A percentile compares a stretch with the other conserved stretches of the same genome.
Evolutionary conservation across 2,113 vertebrate species (phyloP).

Genomic region (Agelaius tricolor): DNA sequence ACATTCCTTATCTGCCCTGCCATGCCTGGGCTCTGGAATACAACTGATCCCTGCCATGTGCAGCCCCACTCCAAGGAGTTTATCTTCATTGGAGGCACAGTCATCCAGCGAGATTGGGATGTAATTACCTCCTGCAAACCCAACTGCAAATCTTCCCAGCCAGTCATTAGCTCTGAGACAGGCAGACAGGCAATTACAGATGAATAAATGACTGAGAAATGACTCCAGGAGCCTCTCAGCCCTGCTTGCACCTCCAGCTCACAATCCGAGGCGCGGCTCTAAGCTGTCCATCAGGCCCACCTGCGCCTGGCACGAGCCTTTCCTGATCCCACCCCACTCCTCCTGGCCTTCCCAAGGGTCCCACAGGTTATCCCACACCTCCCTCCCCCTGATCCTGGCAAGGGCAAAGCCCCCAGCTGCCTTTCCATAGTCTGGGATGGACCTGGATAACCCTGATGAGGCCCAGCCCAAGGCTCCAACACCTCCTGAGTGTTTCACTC

Average conservation of each 20-base stretch:
- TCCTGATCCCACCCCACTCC: background rate
- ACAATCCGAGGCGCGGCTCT: background rate
- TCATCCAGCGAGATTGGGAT: slow-evolving; percentile 58
- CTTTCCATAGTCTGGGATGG: background rate
- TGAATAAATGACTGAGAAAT: slow-evolving; percentile 72
- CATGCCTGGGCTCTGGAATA: slow-evolving; percentile 63
- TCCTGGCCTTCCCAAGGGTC: background rate
- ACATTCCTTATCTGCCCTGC: slow-evolving; percentile 65
- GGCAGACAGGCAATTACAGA: slow-evolving; percentile 73
- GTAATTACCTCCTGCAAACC: slow-evolving; percentile 70
- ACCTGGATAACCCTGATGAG: background rate
- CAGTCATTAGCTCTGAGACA: slow-evolving; percentile 70
- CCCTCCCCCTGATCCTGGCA: background rate
- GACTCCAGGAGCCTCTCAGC: slow-evolving; percentile 41
- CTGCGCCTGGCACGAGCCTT: background rate
- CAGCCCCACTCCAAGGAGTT: slow-evolving; percentile 54
- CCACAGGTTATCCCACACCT: background rate
- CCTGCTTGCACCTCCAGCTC: slow-evolving; percentile 11
- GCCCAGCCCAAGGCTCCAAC: background rate
- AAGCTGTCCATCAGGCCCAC: background rate
- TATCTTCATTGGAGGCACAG: slow-evolving; percentile 66
- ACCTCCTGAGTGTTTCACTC: background rate
- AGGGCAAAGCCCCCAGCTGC: background rate
- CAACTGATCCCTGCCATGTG: slow-evolving; percentile 50
- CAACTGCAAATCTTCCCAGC: slow-evolving; percentile 72